Evolutionary conservation across 2,888 invertebrate genomes (phyloP), one percentile per base, ranked within the genome.

Genomic region (Nephrotoma guestfalica): DNA sequence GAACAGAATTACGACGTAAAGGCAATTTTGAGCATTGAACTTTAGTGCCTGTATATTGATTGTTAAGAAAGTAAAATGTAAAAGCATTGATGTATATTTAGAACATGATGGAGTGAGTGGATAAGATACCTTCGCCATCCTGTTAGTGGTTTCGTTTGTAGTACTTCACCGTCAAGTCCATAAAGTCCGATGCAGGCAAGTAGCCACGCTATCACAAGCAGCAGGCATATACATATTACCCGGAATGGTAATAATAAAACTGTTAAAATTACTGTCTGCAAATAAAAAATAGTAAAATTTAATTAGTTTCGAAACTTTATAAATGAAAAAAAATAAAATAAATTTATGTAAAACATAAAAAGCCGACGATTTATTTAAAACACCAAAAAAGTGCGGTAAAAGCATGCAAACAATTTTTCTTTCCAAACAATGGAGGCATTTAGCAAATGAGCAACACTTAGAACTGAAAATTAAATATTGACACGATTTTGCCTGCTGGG

Each of bases 91-190:
- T 11, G 6, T 57, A 6, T 57, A 6, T 57, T 57, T 57, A 57
- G 51, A 57, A 57, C 0, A 47, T 47, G 47, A 11, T 47, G 47
- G 4, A 11, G 15, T 15, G 30, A 30, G 30, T 57, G 51, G n/a
- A 51, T 4, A 86, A 91, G 92, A 93, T 93, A 98, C 98, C 95
- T 95, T 92, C 98, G 94, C 98, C 98, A 98, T 89, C 97, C 97
- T 11, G 94, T 94, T 89, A 98, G 93, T 3, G 98, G 98, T 89
- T 94, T 94, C 88, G 93, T 92, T 88, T 95, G 93, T 15, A 97
- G 92, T 88, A 98, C 97, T 86, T 97, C 95, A 90, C 96, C 94
- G 18, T 95, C 94, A 51, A 97, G 91, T 6, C 97, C 97, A 89
- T 94, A 94, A 13, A 97, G 93, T 47, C 97, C 97, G 87, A 97